Conservation (phyloP, 2,113 vertebrate species). For the Todiramphus saurophagus region DNA sequence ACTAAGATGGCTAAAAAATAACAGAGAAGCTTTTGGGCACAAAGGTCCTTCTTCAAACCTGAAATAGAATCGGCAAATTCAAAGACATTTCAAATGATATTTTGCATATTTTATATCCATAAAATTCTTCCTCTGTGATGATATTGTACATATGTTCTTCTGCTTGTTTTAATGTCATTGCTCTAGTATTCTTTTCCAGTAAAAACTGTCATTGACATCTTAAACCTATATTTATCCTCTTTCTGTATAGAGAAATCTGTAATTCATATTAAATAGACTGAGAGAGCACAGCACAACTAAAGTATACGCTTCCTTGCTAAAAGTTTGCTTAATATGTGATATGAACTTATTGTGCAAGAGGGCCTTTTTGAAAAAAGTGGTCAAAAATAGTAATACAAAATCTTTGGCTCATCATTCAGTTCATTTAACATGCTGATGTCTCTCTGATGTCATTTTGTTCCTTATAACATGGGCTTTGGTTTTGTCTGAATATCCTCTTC, state of each 20-base stretch:
- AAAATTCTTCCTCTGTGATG: background rate
- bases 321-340: background rate
- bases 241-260: background rate
- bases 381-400: background rate
- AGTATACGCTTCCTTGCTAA: background rate
- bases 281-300: background rate
- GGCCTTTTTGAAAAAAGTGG: background rate
- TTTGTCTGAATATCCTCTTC: slow-evolving; percentile 56
- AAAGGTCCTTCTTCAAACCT: background rate
- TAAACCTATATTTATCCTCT: background rate
- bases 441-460: background rate
- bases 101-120: background rate
- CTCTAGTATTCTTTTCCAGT: background rate
- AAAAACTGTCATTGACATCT: background rate
- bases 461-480: background rate
- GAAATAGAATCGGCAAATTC: slow-evolving; percentile 8
- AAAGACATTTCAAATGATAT: slow-evolving; percentile 4
- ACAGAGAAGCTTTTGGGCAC: background rate
- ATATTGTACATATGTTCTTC: background rate
- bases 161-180: background rate
- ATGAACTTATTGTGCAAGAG: background rate
- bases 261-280: background rate
- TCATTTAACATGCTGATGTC: background rate
- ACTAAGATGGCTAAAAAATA: background rate
- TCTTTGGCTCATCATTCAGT: background rate